Evolutionary conservation across 2,888 invertebrate genomes (phyloP), one percentile per base, ranked within the genome.

Genomic region (Lacanobia oleracea): DNA sequence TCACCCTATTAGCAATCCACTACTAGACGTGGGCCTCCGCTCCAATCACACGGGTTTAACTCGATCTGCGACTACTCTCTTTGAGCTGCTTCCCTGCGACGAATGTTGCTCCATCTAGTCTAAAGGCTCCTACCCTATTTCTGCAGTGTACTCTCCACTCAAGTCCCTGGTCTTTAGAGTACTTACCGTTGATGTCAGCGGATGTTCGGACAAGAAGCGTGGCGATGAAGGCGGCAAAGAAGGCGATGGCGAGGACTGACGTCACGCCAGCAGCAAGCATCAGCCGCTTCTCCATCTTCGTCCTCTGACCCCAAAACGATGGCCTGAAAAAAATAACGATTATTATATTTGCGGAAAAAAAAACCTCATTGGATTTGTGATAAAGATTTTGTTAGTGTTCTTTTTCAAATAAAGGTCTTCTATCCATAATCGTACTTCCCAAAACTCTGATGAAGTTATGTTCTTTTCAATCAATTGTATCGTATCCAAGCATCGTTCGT

Each of bases 281-380:
- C 61, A 95, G 87, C 62, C 93, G 88, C 86, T 94, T 95, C 88
- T 95, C 95, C 90, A 95, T 83, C 84, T 88, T 87, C 33, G 94
- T 93, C 74, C 95, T 88, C 80, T 93, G 92, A 65, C 89, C 92
- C 95, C 95, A 95, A 84, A 91, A 95, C 45, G 95, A 91, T 59
- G 93, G 93, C 83, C 95, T 95, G 89, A 1, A 88, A 63, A 74
- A 72, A 43, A 67, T 37, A 33, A 33, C 16, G 37, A 63, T 67
- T 48, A 65, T 43, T 27, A 75, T n/a, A n/a, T 7, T 27, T 51
- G 10, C 3, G 12, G n/a, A 69, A 33, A 16, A n/a, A n/a, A n/a
- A 23, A 43, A 27, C 21, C 1, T 18, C 16, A n/a, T 0, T 12
- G 8, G 18, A 12, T 33, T 40, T 4, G 14, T 21, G 16, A 48